Evolutionary conservation across 2,797 vertebrate species (phyloP).

Genomic region (Bradypus variegatus): DNA sequence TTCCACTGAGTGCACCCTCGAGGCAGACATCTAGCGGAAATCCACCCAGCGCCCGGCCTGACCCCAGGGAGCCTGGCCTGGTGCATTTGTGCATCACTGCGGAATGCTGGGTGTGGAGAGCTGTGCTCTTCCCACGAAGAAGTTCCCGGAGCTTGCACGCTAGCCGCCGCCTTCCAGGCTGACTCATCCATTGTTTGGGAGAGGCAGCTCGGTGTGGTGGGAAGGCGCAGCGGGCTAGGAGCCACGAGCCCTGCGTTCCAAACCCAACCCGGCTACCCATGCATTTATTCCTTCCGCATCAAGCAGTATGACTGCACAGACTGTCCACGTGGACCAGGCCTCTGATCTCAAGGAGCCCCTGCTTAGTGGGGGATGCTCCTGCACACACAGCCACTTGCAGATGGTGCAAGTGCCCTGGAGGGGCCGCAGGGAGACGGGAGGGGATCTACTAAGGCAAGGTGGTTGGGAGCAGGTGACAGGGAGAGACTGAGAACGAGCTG

Average conservation of each 20-base stretch:
- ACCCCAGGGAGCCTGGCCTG: background rate
- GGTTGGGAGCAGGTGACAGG: background rate
- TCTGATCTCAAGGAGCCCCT: background rate
- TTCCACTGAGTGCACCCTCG: background rate
- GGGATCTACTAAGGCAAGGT: background rate
- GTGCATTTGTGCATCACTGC: background rate
- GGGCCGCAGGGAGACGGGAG: rapidly evolving
- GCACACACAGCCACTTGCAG: background rate
- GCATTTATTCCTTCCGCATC: background rate
- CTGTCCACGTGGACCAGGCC: background rate
- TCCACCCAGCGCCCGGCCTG: background rate
- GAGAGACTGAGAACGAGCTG: background rate
- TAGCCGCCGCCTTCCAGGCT: background rate
- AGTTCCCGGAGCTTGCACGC: background rate
- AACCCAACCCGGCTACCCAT: background rate
- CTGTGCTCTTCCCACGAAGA: background rate
- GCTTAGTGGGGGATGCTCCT: background rate
- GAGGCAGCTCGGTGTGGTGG: background rate
- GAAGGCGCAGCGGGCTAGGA: background rate
- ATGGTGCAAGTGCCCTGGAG: background rate
- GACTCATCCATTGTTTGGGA: slow-evolving; percentile 45
- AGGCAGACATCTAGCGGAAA: background rate
- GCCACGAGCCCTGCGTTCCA: background rate
- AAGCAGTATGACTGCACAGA: background rate
- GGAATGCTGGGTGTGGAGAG: background rate